Evolutionary conservation across 2,113 vertebrate genomes (phyloP).

Genomic region (Tetrao urogallus): DNA sequence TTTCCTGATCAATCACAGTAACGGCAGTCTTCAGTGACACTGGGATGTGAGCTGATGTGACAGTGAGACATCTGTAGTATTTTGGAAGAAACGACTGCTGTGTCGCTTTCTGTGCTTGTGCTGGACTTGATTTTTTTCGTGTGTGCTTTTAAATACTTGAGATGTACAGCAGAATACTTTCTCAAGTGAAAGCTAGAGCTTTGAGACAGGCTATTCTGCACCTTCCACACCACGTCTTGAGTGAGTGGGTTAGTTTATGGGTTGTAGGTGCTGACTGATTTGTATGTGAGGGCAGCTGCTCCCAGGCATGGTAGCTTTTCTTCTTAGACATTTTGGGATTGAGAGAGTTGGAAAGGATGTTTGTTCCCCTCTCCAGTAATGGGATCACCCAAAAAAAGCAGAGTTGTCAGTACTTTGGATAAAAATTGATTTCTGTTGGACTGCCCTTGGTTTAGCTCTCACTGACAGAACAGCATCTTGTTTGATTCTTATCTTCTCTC

Average conservation of each 20-base stretch:
- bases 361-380: not conserved
- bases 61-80: not conserved
- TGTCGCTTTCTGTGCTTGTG: not conserved
- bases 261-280: not conserved
- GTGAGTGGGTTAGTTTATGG: not conserved
- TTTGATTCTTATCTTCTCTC: not conserved
- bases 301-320: not conserved
- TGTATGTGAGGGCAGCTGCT: not conserved
- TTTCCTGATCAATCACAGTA: not conserved
- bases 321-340: not conserved
- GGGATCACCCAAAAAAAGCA: not conserved
- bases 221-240: fast-evolving
- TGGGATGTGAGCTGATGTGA: not conserved
- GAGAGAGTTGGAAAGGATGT: not conserved
- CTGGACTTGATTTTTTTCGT: not conserved
- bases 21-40: not conserved
- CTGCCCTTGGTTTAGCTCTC: not conserved
- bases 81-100: not conserved
- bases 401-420: not conserved
- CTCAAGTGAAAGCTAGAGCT: not conserved
- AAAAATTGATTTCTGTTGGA: not conserved
- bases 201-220: not conserved
- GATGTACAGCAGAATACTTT: not conserved
- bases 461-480: not conserved
- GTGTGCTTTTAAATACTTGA: not conserved